A percentile compares a stretch with the other conserved stretches of the same genome.
Conservation (phyloP, 2,797 vertebrate genomes). For the Enteromius anoplus region DNA sequence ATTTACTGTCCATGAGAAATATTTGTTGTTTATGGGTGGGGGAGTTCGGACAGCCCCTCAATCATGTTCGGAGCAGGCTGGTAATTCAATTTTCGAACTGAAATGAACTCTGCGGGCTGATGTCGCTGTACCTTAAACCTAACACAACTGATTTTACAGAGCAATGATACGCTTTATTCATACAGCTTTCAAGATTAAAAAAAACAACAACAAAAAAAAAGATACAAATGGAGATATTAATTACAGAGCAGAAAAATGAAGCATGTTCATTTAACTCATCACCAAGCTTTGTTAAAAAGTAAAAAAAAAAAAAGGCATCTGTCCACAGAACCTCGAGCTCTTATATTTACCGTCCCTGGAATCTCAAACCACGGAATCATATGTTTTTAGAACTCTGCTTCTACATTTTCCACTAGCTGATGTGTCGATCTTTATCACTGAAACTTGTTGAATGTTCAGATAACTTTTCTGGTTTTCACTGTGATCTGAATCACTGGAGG, state of each 20-base stretch:
- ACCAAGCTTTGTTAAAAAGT: not conserved
- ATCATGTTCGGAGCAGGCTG: slow-evolving; percentile 39
- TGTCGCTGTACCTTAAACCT: not conserved
- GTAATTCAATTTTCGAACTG: slow-evolving; percentile 22
- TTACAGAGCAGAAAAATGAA: not conserved
- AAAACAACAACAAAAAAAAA: not conserved
- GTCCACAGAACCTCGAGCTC: not conserved
- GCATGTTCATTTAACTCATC: not conserved
- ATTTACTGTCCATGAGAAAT: slow-evolving; percentile 73
- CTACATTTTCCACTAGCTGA: not conserved
- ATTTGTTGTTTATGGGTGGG: slow-evolving; percentile 66
- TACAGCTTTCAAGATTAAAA: not conserved
- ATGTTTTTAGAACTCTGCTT: not conserved
- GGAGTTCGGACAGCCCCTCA: slow-evolving; percentile 58
- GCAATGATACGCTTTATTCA: not conserved
- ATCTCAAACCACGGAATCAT: not conserved
- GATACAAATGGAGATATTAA: not conserved
- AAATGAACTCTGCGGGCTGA: slow-evolving; percentile 1
- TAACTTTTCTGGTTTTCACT: not conserved
- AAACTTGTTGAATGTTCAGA: not conserved
- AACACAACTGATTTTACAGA: slow-evolving; percentile 3
- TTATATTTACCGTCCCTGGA: not conserved
- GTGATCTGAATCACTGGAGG: slow-evolving; percentile 9
- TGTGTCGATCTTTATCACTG: not conserved
- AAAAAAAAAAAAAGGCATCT: not conserved